Evolutionary conservation across 2,113 vertebrate genomes (phyloP), one percentile per base, ranked within the genome.

Genomic region (Psilopogon haemacephalus): DNA sequence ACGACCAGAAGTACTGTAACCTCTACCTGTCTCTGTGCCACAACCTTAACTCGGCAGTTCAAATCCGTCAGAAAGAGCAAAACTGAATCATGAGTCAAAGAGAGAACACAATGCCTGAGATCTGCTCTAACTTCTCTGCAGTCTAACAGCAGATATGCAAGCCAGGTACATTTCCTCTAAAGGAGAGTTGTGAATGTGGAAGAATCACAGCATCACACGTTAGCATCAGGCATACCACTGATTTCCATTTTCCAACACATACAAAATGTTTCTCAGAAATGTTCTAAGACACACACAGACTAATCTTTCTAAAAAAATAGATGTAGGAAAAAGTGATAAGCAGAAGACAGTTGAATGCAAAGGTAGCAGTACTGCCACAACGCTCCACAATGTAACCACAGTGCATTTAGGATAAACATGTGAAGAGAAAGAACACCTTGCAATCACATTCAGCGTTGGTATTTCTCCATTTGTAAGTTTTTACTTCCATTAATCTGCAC

Each of bases 1-100:
- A 74, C 0, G 0, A 58, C 12, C n/a, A 73, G 75, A 58, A 44
- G 32, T 54, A 62, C 20, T 0, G 0, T 13, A 75, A 65, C 35
- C 0, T 3, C 42, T 32, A 24, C 9, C 15, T 3, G 0, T 4
- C 3, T 54, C 54, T 72, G 17, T 55, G 50, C 38, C 1, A 4
- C 62, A 86, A 63, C 20, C 27, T 33, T 20, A 18, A 32, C 38
- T 74, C 52, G 65, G 62, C 0, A 0, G 32, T 60, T 35, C 4
- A 2, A 74, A 79, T 23, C 11, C 68, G 50, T 7, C 54, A 46
- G 24, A 50, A 81, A 75, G 54, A 62, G 12, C 40, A 67, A 63
- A 80, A 72, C 7, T 35, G 15, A 71, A 23, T 5, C n/a, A 42
- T 7, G 6, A 52, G 21, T 4, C 38, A 63, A 81, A 81, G 10